phyloP scores from a whole-genome alignment of 2,113 vertebrate species.

The Rhinogobius similis region DNA sequence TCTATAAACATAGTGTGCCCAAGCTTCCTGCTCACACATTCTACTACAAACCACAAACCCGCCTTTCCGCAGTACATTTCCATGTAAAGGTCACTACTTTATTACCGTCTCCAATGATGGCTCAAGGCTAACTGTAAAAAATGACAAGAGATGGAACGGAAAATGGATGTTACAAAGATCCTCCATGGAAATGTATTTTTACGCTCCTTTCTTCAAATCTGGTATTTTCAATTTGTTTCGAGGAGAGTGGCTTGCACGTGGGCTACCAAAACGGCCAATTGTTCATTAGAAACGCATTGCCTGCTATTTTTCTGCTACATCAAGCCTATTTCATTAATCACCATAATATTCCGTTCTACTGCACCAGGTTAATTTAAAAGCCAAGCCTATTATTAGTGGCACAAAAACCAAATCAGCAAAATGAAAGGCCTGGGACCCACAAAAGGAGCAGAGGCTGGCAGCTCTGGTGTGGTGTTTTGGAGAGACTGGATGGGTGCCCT shows the following conservation, averaged over 20 bases:
- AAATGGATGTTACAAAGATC: constrained; percentile 3
- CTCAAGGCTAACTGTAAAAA: constrained; percentile 1
- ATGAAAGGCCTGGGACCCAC: constrained; percentile 2
- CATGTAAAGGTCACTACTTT: constrained; percentile 10
- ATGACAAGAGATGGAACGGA: not conserved
- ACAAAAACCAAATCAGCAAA: constrained; percentile 5
- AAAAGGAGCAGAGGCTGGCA: constrained; percentile 3
- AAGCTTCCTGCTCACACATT: not conserved
- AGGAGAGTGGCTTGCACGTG: not conserved
- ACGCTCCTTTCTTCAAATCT: not conserved
- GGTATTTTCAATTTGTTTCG: not conserved
- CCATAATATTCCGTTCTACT: constrained; percentile 5
- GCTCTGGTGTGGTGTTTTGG: constrained; percentile 1
- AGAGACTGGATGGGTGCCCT: constrained; percentile 22
- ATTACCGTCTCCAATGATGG: constrained; percentile 2
- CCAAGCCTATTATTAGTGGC: not conserved
- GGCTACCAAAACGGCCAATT: not conserved
- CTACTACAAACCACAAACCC: not conserved
- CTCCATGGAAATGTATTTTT: not conserved
- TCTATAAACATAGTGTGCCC: not conserved
- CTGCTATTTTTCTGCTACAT: constrained; percentile 14
- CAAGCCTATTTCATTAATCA: constrained; percentile 9
- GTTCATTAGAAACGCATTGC: not conserved
- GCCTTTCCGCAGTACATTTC: not conserved
- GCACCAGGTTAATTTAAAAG: constrained; percentile 6